Conservation (phyloP, 2,113 vertebrate genomes). For the Stegastes partitus region DNA sequence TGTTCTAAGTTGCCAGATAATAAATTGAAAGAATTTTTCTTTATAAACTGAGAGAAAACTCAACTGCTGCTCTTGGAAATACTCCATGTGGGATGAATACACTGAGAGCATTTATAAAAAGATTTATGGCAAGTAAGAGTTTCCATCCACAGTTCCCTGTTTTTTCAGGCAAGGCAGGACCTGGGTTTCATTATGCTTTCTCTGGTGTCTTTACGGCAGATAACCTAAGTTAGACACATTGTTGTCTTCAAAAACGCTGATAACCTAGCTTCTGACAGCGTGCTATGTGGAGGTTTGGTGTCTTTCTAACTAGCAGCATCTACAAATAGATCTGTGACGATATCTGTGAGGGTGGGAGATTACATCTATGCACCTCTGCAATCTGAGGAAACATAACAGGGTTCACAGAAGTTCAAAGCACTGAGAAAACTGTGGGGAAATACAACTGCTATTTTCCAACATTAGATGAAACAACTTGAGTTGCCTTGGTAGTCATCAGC, state of each 20-base stretch:
- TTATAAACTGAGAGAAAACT: constrained; percentile 39
- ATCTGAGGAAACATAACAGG: constrained; percentile 20
- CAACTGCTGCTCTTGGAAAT: constrained; percentile 41
- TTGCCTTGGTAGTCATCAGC: constrained; percentile 17
- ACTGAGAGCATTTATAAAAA: constrained; percentile 70
- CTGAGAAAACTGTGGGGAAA: constrained; percentile 29
- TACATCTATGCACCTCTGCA: constrained; percentile 4
- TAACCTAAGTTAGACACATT: constrained; percentile 3
- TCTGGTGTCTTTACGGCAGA: constrained; percentile 25
- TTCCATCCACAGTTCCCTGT: constrained; percentile 62
- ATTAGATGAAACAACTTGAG: constrained; percentile 33
- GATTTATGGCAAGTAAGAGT: constrained; percentile 68
- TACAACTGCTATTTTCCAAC: constrained; percentile 35
- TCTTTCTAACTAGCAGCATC: background rate
- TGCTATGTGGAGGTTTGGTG: background rate
- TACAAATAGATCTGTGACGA: constrained; percentile 33
- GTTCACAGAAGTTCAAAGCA: constrained; percentile 46
- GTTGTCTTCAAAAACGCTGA: constrained; percentile 19
- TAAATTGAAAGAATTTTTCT: constrained; percentile 41
- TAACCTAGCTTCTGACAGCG: constrained; percentile 1
- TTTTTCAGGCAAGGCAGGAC: constrained; percentile 20
- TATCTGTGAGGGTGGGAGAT: constrained; percentile 40
- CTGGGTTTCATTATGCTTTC: constrained; percentile 55
- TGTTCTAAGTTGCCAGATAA: constrained; percentile 37
- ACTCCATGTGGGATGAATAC: constrained; percentile 67